Evolutionary conservation across 2,113 vertebrate genomes (phyloP).

Genomic region (Poeciliopsis turrubarensis): DNA sequence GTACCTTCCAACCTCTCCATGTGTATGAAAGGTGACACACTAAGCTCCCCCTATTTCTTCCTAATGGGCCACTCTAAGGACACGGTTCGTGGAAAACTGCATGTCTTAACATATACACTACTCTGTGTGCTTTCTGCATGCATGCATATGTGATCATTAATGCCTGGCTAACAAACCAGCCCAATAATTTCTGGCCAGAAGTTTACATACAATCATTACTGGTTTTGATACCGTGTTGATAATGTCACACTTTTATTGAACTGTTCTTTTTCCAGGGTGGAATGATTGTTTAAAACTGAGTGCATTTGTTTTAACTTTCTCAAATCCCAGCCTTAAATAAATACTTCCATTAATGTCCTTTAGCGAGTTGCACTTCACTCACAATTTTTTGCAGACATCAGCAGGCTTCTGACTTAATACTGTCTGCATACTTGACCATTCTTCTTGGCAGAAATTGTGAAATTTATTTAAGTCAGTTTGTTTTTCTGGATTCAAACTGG

Average conservation of each 20-base stretch:
- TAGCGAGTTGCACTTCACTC: not conserved
- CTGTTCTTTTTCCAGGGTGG: not conserved
- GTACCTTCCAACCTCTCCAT: slow-evolving; percentile 99
- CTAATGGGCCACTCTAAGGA: slow-evolving; percentile 99
- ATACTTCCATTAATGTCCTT: not conserved
- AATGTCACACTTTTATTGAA: not conserved
- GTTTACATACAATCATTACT: not conserved
- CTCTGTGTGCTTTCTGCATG: slow-evolving; percentile 51
- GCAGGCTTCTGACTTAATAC: not conserved
- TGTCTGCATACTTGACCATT: not conserved
- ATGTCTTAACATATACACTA: slow-evolving; percentile 77
- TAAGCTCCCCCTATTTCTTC: slow-evolving; percentile 99
- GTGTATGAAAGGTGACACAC: slow-evolving; percentile 99
- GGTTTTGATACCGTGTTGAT: not conserved
- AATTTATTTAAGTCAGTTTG: not conserved
- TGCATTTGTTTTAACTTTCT: too few relatives aligned
- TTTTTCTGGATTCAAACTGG: not conserved
- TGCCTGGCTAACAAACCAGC: slow-evolving; percentile 28
- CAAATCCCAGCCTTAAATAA: not conserved
- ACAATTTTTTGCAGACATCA: not conserved
- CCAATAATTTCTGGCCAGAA: not conserved
- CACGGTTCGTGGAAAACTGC: slow-evolving; percentile 99
- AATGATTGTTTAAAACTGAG: not conserved
- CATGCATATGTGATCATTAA: slow-evolving; percentile 22
- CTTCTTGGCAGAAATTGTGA: not conserved